A percentile compares a stretch with the other conserved stretches of the same genome.
Conservation (phyloP, 1,140 invertebrate species). For the Kradibia gibbosae region DNA sequence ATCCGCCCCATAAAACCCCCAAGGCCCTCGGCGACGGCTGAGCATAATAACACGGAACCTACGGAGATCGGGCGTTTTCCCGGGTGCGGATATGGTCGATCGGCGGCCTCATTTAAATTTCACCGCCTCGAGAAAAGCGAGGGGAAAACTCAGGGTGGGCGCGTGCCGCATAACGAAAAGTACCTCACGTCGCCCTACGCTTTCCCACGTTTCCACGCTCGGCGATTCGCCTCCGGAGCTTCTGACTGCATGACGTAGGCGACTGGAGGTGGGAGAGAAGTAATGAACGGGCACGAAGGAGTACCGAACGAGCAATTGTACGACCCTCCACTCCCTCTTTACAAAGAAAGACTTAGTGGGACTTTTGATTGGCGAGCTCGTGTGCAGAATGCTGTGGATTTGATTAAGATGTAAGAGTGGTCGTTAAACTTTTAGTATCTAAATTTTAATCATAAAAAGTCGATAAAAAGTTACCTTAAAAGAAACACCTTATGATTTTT, state of each 20-base stretch:
- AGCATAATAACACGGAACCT: conserved; percentile 33
- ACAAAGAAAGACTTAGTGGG: too few relatives aligned
- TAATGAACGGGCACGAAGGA: neutral
- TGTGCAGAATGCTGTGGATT: too few relatives aligned
- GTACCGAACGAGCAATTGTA: too few relatives aligned
- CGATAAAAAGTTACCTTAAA: too few relatives aligned
- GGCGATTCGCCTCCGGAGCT: neutral
- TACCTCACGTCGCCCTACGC: conserved; percentile 12
- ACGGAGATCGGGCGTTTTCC: conserved; percentile 19
- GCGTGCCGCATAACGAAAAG: neutral
- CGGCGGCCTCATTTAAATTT: conserved; percentile 34
- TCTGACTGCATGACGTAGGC: too few relatives aligned
- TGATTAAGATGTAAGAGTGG: too few relatives aligned
- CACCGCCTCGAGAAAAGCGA: conserved; percentile 41
- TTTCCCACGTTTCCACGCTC: neutral
- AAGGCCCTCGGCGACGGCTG: neutral
- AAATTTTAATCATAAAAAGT: too few relatives aligned
- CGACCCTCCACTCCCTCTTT: too few relatives aligned
- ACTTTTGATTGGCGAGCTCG: too few relatives aligned
- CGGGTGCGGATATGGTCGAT: conserved; percentile 36
- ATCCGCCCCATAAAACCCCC: neutral
- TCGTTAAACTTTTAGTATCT: too few relatives aligned
- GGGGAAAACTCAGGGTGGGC: conserved; percentile 22
- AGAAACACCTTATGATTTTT: too few relatives aligned
- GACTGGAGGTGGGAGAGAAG: neutral